Evolutionary conservation across 2,797 vertebrate species (phyloP).

Genomic region (Streptopelia turtur): DNA sequence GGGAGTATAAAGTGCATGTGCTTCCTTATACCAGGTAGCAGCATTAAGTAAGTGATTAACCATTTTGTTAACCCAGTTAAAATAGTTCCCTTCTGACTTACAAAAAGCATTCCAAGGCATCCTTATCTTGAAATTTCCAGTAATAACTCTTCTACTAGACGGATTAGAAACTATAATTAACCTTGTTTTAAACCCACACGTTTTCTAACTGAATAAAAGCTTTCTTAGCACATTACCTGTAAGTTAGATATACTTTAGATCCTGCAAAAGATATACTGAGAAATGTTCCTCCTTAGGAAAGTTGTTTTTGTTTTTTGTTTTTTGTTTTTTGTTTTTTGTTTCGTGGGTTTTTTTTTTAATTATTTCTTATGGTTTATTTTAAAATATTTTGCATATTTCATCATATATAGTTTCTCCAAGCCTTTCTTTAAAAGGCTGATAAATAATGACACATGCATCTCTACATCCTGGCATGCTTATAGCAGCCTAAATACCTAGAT

Average conservation of each 20-base stretch:
- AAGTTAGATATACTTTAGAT: neutral
- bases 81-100: neutral
- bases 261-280: neutral
- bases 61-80: neutral
- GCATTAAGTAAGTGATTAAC: neutral
- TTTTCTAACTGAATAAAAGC: neutral
- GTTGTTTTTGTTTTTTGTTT: rapidly evolving
- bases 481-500: neutral
- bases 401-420: neutral
- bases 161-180: neutral
- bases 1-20: neutral
- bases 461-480: neutral
- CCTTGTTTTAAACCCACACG: neutral
- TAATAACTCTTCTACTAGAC: neutral
- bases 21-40: neutral
- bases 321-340: too few species aligned
- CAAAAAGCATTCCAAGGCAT: neutral
- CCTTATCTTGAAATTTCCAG: neutral
- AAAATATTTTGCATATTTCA: neutral
- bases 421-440: neutral
- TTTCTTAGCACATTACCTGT: rapidly evolving
- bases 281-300: neutral
- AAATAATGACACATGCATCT: neutral
- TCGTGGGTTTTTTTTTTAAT: too few species aligned
- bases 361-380: neutral